These are phyloP conservation scores for Galleria mellonella DNA, from an alignment of 1,140 invertebrate genomes.

Conservation along the genomic window DNA sequence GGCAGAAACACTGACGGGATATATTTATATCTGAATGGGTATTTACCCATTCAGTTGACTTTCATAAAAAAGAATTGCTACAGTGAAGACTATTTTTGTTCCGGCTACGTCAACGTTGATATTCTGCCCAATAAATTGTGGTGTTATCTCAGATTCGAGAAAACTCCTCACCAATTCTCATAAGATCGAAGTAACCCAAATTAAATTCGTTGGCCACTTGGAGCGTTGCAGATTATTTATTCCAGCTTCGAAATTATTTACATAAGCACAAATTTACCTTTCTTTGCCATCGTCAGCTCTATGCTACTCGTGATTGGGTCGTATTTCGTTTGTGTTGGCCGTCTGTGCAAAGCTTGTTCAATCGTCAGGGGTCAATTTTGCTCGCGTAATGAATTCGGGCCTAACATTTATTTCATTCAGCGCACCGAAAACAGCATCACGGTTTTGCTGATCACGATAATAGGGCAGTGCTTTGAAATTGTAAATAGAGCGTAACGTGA, in stretches of 20 bases:
- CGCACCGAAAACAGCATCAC: not conserved
- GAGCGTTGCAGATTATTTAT: constrained; percentile 32
- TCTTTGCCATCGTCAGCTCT: constrained; percentile 7
- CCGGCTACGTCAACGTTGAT: too few relatives aligned
- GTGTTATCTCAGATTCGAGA: too few relatives aligned
- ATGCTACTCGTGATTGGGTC: constrained; percentile 4
- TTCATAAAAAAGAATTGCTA: too few relatives aligned
- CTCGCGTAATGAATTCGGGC: constrained; percentile 27
- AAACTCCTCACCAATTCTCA: too few relatives aligned
- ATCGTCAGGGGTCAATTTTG: constrained; percentile 26
- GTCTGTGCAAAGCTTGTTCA: not conserved
- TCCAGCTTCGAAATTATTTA: constrained; percentile 29
- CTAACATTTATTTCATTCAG: constrained; percentile 18
- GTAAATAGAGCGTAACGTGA: not conserved
- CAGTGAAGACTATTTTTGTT: too few relatives aligned
- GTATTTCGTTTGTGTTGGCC: constrained; percentile 6
- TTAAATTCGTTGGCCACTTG: constrained; percentile 7
- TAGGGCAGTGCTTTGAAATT: not conserved
- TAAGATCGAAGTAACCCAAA: not conserved
- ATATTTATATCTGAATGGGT: too few relatives aligned
- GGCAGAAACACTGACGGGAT: too few relatives aligned
- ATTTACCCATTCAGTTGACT: too few relatives aligned
- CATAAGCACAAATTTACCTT: constrained; percentile 6
- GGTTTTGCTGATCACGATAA: constrained; percentile 1
- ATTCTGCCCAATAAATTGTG: too few relatives aligned